Percentiles rank a stretch among this genome's conserved stretches.
These are phyloP conservation scores for Ctenopoma kingsleyae DNA, from an alignment of 2,797 vertebrate genomes.

Conservation along the genomic window DNA sequence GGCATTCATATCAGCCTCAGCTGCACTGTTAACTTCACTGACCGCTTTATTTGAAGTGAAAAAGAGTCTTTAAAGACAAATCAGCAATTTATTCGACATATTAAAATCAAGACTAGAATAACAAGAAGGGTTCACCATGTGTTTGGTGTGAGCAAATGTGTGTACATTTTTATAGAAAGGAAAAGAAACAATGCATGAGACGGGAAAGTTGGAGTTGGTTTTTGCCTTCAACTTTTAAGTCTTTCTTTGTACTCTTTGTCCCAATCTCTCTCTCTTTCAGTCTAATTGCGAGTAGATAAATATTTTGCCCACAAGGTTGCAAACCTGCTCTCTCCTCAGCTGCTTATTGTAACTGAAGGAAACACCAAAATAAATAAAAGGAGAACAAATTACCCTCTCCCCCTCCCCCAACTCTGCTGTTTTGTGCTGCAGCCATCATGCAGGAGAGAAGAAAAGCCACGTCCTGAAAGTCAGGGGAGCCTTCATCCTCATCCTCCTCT, in stretches of 20 bases:
- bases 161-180: background rate
- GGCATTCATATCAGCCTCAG: background rate
- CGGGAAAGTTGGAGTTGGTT: background rate
- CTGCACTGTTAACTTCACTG: background rate
- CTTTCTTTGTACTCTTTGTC: background rate
- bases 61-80: background rate
- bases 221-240: background rate
- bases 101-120: background rate
- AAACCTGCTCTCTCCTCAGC: slow-evolving; percentile 18
- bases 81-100: background rate
- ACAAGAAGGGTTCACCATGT: background rate
- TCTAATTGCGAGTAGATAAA: slow-evolving; percentile 9
- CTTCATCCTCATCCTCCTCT: slow-evolving; percentile 68
- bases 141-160: too few relatives aligned
- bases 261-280: background rate
- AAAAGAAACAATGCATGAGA: background rate
- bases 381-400: background rate
- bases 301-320: slow-evolving; percentile 11
- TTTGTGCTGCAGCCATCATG: slow-evolving; percentile 59
- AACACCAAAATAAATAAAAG: slow-evolving; percentile 40
- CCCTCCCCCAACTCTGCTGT: slow-evolving; percentile 19
- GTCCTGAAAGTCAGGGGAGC: slow-evolving; percentile 73
- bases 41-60: background rate
- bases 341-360: slow-evolving; percentile 35
- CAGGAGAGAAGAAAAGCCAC: slow-evolving; percentile 60